Conservation (phyloP, 2,888 invertebrate species). For the Heliconius aoede region DNA sequence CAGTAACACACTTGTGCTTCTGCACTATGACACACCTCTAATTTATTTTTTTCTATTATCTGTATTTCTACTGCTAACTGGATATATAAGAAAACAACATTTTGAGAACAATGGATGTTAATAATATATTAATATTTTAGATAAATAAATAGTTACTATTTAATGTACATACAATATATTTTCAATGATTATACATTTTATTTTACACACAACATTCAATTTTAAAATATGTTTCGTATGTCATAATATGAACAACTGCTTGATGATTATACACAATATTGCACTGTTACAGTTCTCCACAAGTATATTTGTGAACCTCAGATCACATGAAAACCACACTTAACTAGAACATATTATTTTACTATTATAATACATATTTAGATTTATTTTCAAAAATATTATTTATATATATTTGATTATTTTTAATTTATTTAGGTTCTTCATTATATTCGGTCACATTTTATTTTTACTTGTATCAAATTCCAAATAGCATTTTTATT, state of each 20-base stretch:
- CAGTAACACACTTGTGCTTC: too few species aligned
- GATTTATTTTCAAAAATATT: constrained; percentile 12
- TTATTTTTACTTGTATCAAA: neutral
- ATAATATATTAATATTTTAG: constrained; percentile 75
- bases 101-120: constrained; percentile 65
- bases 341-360: neutral
- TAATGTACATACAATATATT: constrained; percentile 64
- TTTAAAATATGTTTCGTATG: constrained; percentile 52
- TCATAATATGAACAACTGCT: constrained; percentile 33
- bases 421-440: neutral
- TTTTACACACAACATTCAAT: constrained; percentile 63
- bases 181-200: constrained; percentile 65
- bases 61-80: neutral
- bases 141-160: constrained; percentile 72
- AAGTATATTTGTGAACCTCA: constrained; percentile 19
- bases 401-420: neutral
- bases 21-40: too few species aligned
- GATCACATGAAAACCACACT: constrained; percentile 5
- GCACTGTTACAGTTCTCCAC: constrained; percentile 45
- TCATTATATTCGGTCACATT: neutral
- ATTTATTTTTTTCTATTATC: too few species aligned
- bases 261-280: constrained; percentile 50
- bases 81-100: constrained; percentile 49
- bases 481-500: neutral
- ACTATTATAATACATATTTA: neutral